These are phyloP conservation scores for Mythimna ferrago DNA, from an alignment of 2,888 invertebrate species.

Conservation along the genomic window DNA sequence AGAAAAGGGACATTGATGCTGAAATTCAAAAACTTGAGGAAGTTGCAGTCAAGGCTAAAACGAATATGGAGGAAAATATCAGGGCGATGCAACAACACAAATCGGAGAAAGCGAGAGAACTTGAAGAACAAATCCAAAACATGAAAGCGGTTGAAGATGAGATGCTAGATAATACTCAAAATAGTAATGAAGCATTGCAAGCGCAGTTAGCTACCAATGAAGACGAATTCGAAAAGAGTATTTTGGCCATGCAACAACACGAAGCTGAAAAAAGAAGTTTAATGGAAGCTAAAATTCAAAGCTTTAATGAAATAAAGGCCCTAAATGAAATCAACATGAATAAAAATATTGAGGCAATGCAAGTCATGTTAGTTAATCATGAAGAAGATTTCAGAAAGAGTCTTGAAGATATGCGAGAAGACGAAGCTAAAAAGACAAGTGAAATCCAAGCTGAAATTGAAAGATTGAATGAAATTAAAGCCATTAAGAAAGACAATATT, in stretches of 20 bases:
- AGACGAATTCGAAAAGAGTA: constrained; percentile 1
- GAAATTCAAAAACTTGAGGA: constrained; percentile 15
- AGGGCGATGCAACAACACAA: constrained; percentile 1
- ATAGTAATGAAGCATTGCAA: constrained; percentile 8
- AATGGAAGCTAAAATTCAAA: constrained; percentile 22
- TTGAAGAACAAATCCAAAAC: constrained; percentile 15
- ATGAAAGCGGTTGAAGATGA: constrained; percentile 4
- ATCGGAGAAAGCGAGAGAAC: not conserved
- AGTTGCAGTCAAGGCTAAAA: not conserved
- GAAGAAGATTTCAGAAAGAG: constrained; percentile 23
- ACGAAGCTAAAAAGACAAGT: not conserved
- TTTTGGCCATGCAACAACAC: constrained; percentile 8
- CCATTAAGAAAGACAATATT: not conserved
- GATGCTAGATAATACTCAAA: constrained; percentile 2
- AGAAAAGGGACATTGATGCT: constrained; percentile 10
- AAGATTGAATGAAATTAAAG: constrained; percentile 20
- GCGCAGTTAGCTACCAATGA: not conserved
- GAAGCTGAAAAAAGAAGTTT: not conserved
- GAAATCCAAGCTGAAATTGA: constrained; percentile 34
- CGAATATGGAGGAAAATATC: constrained; percentile 4
- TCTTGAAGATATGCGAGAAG: constrained; percentile 7
- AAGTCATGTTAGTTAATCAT: not conserved
- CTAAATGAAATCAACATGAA: constrained; percentile 2
- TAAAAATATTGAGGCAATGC: constrained; percentile 22
- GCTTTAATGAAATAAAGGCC: not conserved